Percentiles rank a stretch among this genome's conserved stretches.
Evolutionary conservation across 2,797 vertebrate species (phyloP).

Genomic region (Ambastaia sidthimunki): DNA sequence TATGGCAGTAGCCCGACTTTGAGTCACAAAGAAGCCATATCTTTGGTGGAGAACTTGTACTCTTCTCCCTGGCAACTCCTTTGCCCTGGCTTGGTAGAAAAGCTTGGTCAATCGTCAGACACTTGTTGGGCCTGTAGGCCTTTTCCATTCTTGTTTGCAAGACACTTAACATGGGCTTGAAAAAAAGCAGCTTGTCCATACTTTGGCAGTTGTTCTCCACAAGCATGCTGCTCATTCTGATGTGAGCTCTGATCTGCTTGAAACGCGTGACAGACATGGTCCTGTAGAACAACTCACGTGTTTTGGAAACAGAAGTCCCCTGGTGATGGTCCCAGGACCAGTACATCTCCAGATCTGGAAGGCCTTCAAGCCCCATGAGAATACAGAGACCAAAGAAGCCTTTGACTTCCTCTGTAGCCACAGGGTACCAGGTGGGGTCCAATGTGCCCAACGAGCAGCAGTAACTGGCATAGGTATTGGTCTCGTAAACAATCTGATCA

Average conservation of each 20-base stretch:
- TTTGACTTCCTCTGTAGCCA: slow-evolving; percentile 71
- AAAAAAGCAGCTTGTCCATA: slow-evolving; percentile 69
- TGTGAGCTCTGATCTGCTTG: slow-evolving; percentile 71
- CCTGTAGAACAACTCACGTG: slow-evolving; percentile 66
- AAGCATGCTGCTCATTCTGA: slow-evolving; percentile 73
- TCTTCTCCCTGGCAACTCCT: slow-evolving; percentile 49
- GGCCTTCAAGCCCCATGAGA: slow-evolving; percentile 76
- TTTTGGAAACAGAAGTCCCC: slow-evolving; percentile 63
- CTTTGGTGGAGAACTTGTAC: slow-evolving; percentile 65
- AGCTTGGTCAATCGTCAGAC: slow-evolving; percentile 75
- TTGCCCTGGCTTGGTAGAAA: slow-evolving; percentile 73
- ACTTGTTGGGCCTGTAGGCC: slow-evolving; percentile 75
- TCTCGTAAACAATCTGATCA: slow-evolving; percentile 74
- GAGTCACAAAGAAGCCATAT: slow-evolving; percentile 84
- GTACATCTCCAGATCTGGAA: slow-evolving; percentile 72
- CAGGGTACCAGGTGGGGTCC: slow-evolving; percentile 68
- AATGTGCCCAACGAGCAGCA: slow-evolving; percentile 59
- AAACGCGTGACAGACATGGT: slow-evolving; percentile 78
- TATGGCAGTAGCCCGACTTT: slow-evolving; percentile 84
- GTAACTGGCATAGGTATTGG: slow-evolving; percentile 72
- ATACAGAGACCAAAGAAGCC: slow-evolving; percentile 79
- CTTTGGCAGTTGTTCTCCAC: slow-evolving; percentile 33
- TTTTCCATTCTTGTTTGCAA: slow-evolving; percentile 70
- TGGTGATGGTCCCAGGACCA: slow-evolving; percentile 77
- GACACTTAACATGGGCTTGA: slow-evolving; percentile 74